Conservation (phyloP, 2,113 vertebrate genomes). For the Zeus faber region DNA sequence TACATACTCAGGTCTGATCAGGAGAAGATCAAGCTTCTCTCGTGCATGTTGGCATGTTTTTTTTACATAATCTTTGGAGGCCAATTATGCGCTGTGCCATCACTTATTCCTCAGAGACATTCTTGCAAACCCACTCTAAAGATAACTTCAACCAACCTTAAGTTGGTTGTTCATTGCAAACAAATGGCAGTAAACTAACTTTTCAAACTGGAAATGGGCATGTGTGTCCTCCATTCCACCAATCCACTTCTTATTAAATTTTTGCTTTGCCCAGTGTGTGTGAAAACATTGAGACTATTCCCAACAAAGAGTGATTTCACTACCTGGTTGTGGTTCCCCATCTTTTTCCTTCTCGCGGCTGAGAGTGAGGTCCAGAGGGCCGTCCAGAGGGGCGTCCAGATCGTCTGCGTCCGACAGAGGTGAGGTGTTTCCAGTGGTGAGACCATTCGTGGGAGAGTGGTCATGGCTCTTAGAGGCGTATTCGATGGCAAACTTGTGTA, state of each 20-base stretch:
- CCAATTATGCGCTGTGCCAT: no score
- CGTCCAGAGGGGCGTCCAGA: slow-evolving; percentile 88
- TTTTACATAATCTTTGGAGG: no score
- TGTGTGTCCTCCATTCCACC: no score
- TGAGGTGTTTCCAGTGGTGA: slow-evolving; percentile 75
- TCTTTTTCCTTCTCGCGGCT: slow-evolving; percentile 79
- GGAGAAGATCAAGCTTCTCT: no score
- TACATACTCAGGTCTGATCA: no score
- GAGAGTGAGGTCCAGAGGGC: slow-evolving; percentile 96
- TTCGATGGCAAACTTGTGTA: slow-evolving; percentile 96
- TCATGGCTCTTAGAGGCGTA: slow-evolving; percentile 95
- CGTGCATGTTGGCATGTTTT: no score
- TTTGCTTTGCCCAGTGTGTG: not conserved
- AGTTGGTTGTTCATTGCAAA: no score
- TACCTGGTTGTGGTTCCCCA: slow-evolving; percentile 83
- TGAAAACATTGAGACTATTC: not conserved
- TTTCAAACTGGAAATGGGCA: no score
- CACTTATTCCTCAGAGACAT: no score
- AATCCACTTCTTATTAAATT: not conserved
- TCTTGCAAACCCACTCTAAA: no score
- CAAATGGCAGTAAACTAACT: no score
- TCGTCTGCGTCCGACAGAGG: slow-evolving; percentile 83
- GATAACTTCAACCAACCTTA: no score
- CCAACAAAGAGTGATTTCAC: slow-evolving; percentile 10
- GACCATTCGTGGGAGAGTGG: slow-evolving; percentile 84